These are phyloP conservation scores for Harpegnathos saltator DNA, from an alignment of 1,140 invertebrate species.

Conservation along the genomic window DNA sequence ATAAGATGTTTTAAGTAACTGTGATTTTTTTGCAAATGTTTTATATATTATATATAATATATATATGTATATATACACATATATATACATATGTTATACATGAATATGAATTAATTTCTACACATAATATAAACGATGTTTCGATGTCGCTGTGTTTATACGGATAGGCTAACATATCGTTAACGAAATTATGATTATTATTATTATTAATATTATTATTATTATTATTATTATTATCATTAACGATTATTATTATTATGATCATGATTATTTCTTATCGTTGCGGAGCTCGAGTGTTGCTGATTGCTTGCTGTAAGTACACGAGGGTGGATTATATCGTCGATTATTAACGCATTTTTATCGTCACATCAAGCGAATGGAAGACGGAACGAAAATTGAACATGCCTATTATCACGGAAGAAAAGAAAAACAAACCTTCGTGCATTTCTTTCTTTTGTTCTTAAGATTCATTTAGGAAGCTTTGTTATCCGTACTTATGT, in stretches of 20 bases:
- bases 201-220: constrained; percentile 63
- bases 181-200: constrained; percentile 67
- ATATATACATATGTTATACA: constrained; percentile 77
- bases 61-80: constrained; percentile 75
- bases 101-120: constrained; percentile 81
- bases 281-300: constrained; percentile 63
- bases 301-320: constrained; percentile 67
- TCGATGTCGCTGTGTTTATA: constrained; percentile 82
- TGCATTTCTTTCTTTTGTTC: constrained; percentile 24
- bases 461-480: constrained; percentile 5
- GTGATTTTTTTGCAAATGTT: constrained; percentile 83
- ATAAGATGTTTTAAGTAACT: constrained; percentile 81
- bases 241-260: constrained; percentile 58
- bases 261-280: constrained; percentile 60
- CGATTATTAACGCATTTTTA: constrained; percentile 50
- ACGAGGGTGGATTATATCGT: constrained; percentile 37
- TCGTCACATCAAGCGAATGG: constrained; percentile 16
- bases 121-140: constrained; percentile 80
- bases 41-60: constrained; percentile 76
- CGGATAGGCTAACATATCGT: constrained; percentile 82
- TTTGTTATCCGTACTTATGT: constrained; percentile 48
- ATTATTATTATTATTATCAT: constrained; percentile 61
- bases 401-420: neutral
- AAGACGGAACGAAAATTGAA: neutral
- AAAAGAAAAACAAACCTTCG: constrained; percentile 14